A percentile compares a stretch with the other conserved stretches of the same genome.
Evolutionary conservation across 2,797 vertebrate species (phyloP).

Genomic region (Selene dorsalis): DNA sequence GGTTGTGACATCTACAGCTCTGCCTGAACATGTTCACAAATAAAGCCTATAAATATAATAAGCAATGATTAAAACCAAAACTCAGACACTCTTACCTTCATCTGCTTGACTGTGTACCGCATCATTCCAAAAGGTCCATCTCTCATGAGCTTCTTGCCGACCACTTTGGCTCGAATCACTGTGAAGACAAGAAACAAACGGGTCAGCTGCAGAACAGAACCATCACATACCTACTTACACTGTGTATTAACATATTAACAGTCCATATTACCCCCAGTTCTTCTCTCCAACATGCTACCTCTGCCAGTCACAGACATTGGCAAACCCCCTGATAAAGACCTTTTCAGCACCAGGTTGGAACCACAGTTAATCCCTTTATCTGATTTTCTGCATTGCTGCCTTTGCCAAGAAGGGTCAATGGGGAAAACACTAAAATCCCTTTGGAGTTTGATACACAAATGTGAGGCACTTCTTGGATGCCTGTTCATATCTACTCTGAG

Average conservation of each 20-base stretch:
- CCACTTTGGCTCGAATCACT: constrained; percentile 98
- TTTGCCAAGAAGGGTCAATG: constrained; percentile 55
- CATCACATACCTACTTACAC: constrained; percentile 21
- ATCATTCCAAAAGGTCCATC: constrained; percentile 95
- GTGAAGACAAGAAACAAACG: constrained; percentile 56
- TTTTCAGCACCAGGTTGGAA: constrained; percentile 58
- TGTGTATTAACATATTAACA: constrained; percentile 8
- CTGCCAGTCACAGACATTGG: constrained; percentile 59
- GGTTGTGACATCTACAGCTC: neutral
- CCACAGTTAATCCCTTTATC: constrained; percentile 72
- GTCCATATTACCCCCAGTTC: constrained; percentile 8
- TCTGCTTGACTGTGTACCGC: constrained; percentile 97
- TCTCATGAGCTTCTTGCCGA: constrained; percentile 95
- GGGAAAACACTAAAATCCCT: constrained; percentile 17
- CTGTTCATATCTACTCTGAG: neutral
- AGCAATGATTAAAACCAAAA: neutral
- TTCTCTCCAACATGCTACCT: constrained; percentile 17
- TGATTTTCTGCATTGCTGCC: constrained; percentile 69
- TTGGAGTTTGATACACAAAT: constrained; percentile 53
- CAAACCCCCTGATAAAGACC: constrained; percentile 47
- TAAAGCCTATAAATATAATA: neutral
- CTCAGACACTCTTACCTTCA: constrained; percentile 87
- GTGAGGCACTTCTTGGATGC: neutral
- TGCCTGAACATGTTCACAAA: neutral
- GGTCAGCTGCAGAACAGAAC: constrained; percentile 35